These are phyloP conservation scores for Mycetomoellerius zeteki DNA, from an alignment of 1,140 invertebrate genomes.

Conservation along the genomic window DNA sequence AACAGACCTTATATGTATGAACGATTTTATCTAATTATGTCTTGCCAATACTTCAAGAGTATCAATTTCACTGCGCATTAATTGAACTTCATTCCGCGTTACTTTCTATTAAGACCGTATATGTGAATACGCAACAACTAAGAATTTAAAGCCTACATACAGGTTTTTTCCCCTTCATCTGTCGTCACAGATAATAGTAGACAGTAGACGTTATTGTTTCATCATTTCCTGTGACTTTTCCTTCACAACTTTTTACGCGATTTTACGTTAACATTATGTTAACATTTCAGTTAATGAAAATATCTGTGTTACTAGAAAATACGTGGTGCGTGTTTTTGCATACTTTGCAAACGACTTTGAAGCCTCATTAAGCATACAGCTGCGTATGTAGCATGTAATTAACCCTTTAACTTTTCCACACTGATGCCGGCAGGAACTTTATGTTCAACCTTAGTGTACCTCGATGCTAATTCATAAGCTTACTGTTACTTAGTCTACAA, in stretches of 20 bases:
- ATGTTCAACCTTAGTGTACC: neutral
- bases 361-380: constrained; percentile 69
- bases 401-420: constrained; percentile 61
- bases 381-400: constrained; percentile 69
- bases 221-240: constrained; percentile 1
- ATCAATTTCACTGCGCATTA: constrained; percentile 27
- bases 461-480: constrained; percentile 5
- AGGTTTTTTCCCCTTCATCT: neutral
- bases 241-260: neutral
- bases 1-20: too few species aligned
- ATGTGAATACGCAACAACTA: too few species aligned
- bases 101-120: neutral
- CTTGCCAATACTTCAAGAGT: neutral
- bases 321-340: neutral
- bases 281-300: constrained; percentile 20
- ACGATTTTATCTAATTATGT: constrained; percentile 20
- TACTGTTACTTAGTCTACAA: neutral
- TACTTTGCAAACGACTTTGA: constrained; percentile 33
- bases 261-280: neutral
- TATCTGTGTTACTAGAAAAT: constrained; percentile 24
- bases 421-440: constrained; percentile 10
- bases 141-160: too few species aligned
- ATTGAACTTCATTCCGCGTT: neutral
- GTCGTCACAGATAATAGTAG: constrained; percentile 11
- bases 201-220: constrained; percentile 3